Conservation (phyloP, 2,113 vertebrate genomes). For the Pomatostomus ruficeps region DNA sequence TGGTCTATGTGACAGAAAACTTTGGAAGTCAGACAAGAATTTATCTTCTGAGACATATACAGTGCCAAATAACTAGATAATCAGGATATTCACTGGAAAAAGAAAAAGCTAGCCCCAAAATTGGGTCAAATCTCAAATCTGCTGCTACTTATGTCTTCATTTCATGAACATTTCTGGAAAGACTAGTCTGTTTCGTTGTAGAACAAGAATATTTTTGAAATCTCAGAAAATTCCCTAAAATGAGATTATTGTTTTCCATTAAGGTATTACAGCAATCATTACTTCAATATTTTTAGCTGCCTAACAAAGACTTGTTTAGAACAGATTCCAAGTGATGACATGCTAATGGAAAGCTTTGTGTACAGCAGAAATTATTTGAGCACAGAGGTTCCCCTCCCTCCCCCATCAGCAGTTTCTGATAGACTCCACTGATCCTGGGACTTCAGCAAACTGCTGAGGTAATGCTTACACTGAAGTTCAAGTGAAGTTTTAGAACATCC, state of each 20-base stretch:
- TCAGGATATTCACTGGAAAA: background rate
- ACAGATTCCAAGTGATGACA: slow-evolving; percentile 40
- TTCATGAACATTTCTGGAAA: background rate
- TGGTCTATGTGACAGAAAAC: background rate
- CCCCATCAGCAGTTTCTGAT: background rate
- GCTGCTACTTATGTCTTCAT: background rate
- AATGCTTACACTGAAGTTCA: background rate
- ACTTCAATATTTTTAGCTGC: background rate
- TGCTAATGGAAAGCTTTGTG: slow-evolving; percentile 6
- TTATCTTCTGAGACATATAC: background rate
- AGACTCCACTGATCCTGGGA: background rate
- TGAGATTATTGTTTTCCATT: background rate
- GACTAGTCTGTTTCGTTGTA: background rate
- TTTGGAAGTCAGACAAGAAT: background rate
- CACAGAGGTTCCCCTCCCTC: background rate
- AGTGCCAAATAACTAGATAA: background rate
- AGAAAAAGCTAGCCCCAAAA: background rate
- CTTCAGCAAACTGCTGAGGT: background rate
- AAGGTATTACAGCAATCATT: background rate
- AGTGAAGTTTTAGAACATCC: background rate
- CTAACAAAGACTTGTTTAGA: slow-evolving; percentile 4
- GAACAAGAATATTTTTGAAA: slow-evolving; percentile 9
- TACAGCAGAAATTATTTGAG: background rate
- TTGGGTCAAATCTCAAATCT: background rate
- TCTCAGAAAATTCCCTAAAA: background rate